Evolutionary conservation across 1,140 invertebrate species (phyloP).

Genomic region (Zaprionus kolodkinae): DNA sequence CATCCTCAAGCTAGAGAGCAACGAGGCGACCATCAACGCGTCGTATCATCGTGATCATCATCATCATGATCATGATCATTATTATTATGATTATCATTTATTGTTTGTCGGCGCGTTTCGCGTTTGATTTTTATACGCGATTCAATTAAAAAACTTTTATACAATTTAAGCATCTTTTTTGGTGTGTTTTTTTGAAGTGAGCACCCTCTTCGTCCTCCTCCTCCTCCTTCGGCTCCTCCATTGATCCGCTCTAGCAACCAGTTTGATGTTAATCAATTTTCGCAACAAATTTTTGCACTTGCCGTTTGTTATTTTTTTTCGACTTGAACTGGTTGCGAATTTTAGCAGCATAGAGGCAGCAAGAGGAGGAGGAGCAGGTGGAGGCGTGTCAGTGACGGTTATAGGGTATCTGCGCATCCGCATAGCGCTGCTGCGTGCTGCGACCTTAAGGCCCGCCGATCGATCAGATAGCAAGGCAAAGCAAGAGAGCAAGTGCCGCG

Average conservation of each 20-base stretch:
- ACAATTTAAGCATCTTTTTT: slow-evolving; percentile 43
- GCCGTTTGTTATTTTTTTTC: slow-evolving; percentile 49
- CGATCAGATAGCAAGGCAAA: slow-evolving; percentile 17
- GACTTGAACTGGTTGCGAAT: slow-evolving; percentile 45
- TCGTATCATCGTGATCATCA: slow-evolving; percentile 46
- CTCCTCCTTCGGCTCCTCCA: neutral
- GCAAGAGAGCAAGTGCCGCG: slow-evolving; percentile 46
- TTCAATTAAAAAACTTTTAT: slow-evolving; percentile 72
- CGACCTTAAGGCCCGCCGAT: slow-evolving; percentile 57
- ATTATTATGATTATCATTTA: slow-evolving; percentile 18
- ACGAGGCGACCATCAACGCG: neutral
- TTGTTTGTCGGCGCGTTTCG: slow-evolving; percentile 53
- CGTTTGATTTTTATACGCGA: slow-evolving; percentile 56
- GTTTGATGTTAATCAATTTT: slow-evolving; percentile 82
- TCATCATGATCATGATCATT: slow-evolving; percentile 10
- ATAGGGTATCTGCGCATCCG: slow-evolving; percentile 48
- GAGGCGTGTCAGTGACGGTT: neutral
- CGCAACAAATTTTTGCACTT: slow-evolving; percentile 81
- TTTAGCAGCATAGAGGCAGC: slow-evolving; percentile 35
- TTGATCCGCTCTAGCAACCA: slow-evolving; percentile 44
- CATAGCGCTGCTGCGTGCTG: slow-evolving; percentile 63
- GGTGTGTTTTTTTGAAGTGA: neutral
- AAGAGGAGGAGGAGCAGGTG: slow-evolving; percentile 15
- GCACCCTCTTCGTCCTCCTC: neutral
- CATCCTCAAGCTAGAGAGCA: slow-evolving; percentile 15